Conservation (phyloP, 30 jellyfish, hydroid and myxozoan genomes). For the Catostylus mosaicus region DNA sequence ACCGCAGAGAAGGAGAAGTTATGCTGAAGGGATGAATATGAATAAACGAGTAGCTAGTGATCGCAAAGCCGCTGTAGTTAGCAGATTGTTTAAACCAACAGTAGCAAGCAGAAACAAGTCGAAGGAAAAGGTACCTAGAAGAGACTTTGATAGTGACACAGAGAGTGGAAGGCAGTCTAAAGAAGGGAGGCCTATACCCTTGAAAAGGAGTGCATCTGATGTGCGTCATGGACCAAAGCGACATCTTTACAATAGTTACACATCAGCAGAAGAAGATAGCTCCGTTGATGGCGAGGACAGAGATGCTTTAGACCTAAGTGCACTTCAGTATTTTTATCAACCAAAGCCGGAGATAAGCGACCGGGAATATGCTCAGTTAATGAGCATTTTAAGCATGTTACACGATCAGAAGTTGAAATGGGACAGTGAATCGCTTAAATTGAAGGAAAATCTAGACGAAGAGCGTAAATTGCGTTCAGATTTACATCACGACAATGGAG, state of each 20-base stretch:
- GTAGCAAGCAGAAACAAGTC: constrained; percentile 73
- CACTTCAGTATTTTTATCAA: constrained; percentile 76
- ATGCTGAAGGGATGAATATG: constrained; percentile 58
- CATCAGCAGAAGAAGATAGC: constrained; percentile 75
- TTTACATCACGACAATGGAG: constrained; percentile 76
- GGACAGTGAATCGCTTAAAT: constrained; percentile 76
- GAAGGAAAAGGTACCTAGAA: constrained; percentile 53
- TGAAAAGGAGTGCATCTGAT: constrained; percentile 59
- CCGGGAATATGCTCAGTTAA: constrained; percentile 77
- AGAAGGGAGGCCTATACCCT: neutral
- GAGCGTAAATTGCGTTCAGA: constrained; percentile 64
- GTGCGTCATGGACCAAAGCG: constrained; percentile 53
- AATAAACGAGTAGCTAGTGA: neutral
- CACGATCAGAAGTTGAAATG: constrained; percentile 85
- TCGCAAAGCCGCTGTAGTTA: constrained; percentile 13
- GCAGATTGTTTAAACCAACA: constrained; percentile 84
- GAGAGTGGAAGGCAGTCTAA: constrained; percentile 38
- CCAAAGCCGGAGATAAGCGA: constrained; percentile 74
- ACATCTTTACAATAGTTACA: constrained; percentile 8
- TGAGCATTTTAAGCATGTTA: constrained; percentile 82
- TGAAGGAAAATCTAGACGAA: constrained; percentile 62
- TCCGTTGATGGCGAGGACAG: constrained; percentile 54
- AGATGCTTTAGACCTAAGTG: neutral
- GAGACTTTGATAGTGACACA: constrained; percentile 65
- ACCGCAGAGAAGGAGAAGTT: constrained; percentile 67